These are phyloP conservation scores for Hepsetus odoe DNA, from an alignment of 2,113 vertebrate genomes.

Conservation along the genomic window DNA sequence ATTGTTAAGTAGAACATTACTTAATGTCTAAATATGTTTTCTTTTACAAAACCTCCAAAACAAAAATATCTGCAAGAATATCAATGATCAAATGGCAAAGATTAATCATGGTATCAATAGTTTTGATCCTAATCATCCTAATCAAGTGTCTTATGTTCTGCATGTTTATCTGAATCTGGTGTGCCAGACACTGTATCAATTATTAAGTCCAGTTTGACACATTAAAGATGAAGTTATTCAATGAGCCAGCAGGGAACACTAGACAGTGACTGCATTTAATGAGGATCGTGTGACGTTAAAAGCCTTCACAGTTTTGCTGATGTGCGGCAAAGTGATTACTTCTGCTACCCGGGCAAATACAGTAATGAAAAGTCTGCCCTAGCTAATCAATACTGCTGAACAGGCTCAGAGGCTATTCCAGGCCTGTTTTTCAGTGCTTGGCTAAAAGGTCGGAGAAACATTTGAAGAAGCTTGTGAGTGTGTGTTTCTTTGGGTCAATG, in stretches of 20 bases:
- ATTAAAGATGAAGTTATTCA: not conserved
- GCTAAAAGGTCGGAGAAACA: not conserved
- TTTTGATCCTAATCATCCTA: too few relatives aligned
- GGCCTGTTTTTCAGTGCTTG: slow-evolving; percentile 28
- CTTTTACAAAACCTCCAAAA: too few relatives aligned
- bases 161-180: not conserved
- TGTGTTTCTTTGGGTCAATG: slow-evolving; percentile 9
- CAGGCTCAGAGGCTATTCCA: slow-evolving; percentile 41
- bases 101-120: too few relatives aligned
- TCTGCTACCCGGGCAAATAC: slow-evolving; percentile 16
- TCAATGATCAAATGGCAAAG: too few relatives aligned
- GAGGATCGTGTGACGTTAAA: slow-evolving; percentile 35
- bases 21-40: too few relatives aligned
- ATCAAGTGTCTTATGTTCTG: too few relatives aligned
- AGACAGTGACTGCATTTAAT: slow-evolving; percentile 4
- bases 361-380: not conserved
- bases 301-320: slow-evolving; percentile 32
- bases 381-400: slow-evolving; percentile 55
- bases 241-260: not conserved
- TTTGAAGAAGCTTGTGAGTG: not conserved
- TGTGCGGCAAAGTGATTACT: slow-evolving; percentile 19
- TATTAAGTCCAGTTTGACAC: not conserved
- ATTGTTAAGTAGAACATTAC: too few relatives aligned
- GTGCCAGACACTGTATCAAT: not conserved
- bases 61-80: too few relatives aligned